Evolutionary conservation across 2,888 invertebrate genomes (phyloP).

Genomic region (Geophilus truncorum): DNA sequence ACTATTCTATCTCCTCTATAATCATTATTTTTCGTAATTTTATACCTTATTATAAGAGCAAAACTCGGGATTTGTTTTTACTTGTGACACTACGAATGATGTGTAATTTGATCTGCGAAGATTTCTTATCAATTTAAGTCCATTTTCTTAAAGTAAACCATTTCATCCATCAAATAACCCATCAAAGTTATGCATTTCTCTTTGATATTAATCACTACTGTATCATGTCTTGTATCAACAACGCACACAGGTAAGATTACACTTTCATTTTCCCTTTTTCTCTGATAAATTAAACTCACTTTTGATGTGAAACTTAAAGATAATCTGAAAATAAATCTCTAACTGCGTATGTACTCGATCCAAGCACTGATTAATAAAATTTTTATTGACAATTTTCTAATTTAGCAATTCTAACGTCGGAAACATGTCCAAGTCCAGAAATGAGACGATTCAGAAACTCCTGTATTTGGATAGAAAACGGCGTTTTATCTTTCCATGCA

Average conservation of each 20-base stretch:
- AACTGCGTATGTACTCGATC: not conserved
- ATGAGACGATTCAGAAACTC: not conserved
- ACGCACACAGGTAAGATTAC: not conserved
- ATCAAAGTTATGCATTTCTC: not conserved
- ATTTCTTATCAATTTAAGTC: not conserved
- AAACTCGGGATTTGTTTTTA: not conserved
- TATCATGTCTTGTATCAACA: not conserved
- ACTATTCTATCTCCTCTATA: not conserved
- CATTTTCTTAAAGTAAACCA: not conserved
- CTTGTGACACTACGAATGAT: not conserved
- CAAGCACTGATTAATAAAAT: not conserved
- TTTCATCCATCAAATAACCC: not conserved
- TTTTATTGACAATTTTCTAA: not conserved
- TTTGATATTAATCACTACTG: not conserved
- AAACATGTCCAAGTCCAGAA: conserved; percentile 18
- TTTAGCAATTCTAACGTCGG: not conserved
- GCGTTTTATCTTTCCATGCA: not conserved
- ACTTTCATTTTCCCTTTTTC: not conserved
- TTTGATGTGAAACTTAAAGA: not conserved
- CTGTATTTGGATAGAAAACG: not conserved
- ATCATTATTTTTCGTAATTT: not conserved
- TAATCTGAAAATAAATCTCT: not conserved
- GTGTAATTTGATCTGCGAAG: not conserved
- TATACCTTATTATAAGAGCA: not conserved
- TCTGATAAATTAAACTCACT: not conserved